Base-by-base conservation (phyloP, 2,113 vertebrate species). In the Geothlypis trichas region DNA sequence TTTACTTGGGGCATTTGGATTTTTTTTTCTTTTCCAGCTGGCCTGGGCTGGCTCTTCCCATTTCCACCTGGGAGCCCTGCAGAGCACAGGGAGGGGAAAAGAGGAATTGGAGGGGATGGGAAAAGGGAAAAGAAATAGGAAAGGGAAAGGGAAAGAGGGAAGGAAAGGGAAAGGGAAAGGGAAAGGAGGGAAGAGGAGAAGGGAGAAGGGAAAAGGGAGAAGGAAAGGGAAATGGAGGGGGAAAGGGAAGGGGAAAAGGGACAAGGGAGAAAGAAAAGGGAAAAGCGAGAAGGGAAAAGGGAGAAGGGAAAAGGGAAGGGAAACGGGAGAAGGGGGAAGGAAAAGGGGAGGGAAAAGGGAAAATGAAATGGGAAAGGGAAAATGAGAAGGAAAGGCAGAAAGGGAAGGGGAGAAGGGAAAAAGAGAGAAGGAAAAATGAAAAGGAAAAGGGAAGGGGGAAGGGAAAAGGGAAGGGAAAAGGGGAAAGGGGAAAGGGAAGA, bases 391-490 rank as follows among this genome's bases (percentile, higher is more conserved):
- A 3, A 49, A 23, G 12, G 4, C 6, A 23, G 12, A 24, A 49
- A 11, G 23, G 23, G 3, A 13, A 14, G 13, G 13, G 7, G 8
- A 24, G 26, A 15, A 8, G 14, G 14, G 15, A 26, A 49, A 49
- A 4, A 22, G 26, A 5, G 5, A 27, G 5, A 27, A 24, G 87
- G 46, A 12, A 21, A 33, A 19, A 30, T 37, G 28, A 31, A 54
- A 27, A 41, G 11, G 49, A 24, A 26, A 9, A 9, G 26, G 15
- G 27, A 52, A 28, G 10, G 27, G 52, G 4, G 11, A 17, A 7
- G 51, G 27, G 6, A 51, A 51, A 21, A 1, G 6, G 31, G 4
- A 20, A 19, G 2, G 9, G 17, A 10, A 7, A 18, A 3, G 37
- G 10, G 17, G 28, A 19, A 54, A 19, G 3, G 27, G 16, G 6